A percentile compares a stretch with the other conserved stretches of the same genome.
Conservation (phyloP, 1,140 invertebrate species). For the Pseudomyrmex pallidus region DNA sequence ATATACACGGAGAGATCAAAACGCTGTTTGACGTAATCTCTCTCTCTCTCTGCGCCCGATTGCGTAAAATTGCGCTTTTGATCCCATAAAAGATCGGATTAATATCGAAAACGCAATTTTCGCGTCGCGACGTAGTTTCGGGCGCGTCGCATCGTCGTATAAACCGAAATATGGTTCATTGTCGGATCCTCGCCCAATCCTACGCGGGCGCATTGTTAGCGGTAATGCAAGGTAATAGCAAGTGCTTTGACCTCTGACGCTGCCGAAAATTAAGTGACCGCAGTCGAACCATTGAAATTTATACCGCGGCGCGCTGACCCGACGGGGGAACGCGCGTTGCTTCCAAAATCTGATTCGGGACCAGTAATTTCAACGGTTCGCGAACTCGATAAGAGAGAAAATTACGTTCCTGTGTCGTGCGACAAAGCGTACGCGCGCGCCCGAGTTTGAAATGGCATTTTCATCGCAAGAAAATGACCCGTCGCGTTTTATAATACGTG, state of each 20-base stretch:
- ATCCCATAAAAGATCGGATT: conserved; percentile 52
- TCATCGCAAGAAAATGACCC: conserved; percentile 8
- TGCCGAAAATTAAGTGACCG: conserved; percentile 69
- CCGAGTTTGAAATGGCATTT: conserved; percentile 46
- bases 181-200: conserved; percentile 53
- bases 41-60: not conserved
- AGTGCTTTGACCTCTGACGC: conserved; percentile 60
- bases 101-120: conserved; percentile 65
- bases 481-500: conserved; percentile 25
- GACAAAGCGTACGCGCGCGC: conserved; percentile 26
- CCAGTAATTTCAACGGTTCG: conserved; percentile 49
- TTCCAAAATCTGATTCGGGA: conserved; percentile 54
- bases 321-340: conserved; percentile 12
- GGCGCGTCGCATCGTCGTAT: conserved; percentile 42
- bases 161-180: conserved; percentile 62
- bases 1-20: not conserved
- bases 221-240: conserved; percentile 71
- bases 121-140: conserved; percentile 55
- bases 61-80: conserved; percentile 8
- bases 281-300: conserved; percentile 70
- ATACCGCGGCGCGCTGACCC: conserved; percentile 26
- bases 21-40: not conserved
- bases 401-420: conserved; percentile 37
- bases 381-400: conserved; percentile 52
- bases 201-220: conserved; percentile 62